phyloP scores from a whole-genome alignment of 2,113 vertebrate genomes.

The Mungos mungo region DNA sequence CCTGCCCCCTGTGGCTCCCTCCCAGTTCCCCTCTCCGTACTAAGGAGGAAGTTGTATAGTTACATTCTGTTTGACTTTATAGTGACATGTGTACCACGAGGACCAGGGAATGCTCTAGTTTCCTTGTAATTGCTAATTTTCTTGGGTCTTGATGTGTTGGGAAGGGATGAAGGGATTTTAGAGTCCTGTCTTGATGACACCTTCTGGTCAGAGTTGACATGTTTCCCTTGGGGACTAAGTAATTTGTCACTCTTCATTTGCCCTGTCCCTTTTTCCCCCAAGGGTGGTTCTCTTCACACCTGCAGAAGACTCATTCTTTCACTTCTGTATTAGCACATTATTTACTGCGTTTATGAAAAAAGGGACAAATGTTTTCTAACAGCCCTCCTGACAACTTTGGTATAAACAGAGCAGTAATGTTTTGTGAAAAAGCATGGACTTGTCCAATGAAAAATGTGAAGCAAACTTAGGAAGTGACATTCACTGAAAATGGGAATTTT shows the following conservation, averaged over 20 bases:
- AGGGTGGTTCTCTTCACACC: slow-evolving; percentile 67
- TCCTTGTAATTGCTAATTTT: background rate
- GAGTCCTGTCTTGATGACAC: background rate
- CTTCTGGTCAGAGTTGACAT: background rate
- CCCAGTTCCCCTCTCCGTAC: background rate
- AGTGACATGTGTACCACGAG: background rate
- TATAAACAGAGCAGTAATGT: background rate
- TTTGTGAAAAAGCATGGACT: background rate
- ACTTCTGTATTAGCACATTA: slow-evolving; percentile 77
- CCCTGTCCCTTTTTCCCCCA: slow-evolving; percentile 33
- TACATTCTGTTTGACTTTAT: background rate
- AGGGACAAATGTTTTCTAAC: background rate
- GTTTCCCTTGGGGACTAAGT: background rate
- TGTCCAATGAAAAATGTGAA: background rate
- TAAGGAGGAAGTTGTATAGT: background rate
- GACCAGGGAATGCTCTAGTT: background rate
- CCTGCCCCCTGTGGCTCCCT: background rate
- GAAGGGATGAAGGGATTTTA: background rate
- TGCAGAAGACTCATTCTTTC: slow-evolving; percentile 74
- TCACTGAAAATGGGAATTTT: background rate
- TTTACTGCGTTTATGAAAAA: slow-evolving; percentile 46
- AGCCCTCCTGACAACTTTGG: background rate
- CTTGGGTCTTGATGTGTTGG: background rate
- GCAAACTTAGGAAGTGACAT: background rate
- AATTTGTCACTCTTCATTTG: slow-evolving; percentile 56